Evolutionary conservation across 1,140 invertebrate species (phyloP).

Genomic region (Nautilus pompilius): DNA sequence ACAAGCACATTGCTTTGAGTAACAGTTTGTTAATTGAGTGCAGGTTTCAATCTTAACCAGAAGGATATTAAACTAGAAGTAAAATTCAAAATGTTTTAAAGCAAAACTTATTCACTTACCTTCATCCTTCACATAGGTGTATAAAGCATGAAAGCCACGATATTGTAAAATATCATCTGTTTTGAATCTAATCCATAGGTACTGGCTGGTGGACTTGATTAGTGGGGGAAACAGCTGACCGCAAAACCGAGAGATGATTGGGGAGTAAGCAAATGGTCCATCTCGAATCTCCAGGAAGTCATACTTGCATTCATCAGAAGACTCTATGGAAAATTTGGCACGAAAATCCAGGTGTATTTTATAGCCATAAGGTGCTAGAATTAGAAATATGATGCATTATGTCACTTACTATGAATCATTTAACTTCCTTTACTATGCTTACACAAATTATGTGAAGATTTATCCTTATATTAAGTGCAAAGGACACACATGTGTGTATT

Average conservation of each 20-base stretch:
- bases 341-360: constrained; percentile 77
- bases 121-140: constrained; percentile 49
- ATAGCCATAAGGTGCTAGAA: constrained; percentile 73
- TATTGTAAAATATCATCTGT: constrained; percentile 83
- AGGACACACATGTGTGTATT: too few species aligned
- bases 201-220: constrained; percentile 71
- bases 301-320: constrained; percentile 69
- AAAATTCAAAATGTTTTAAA: too few species aligned
- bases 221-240: constrained; percentile 74
- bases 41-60: too few species aligned
- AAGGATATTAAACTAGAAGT: too few species aligned
- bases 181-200: constrained; percentile 80
- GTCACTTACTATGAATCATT: too few species aligned
- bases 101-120: too few species aligned
- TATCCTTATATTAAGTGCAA: too few species aligned
- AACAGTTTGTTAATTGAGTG: too few species aligned
- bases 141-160: constrained; percentile 77
- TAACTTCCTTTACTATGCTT: too few species aligned
- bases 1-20: too few species aligned
- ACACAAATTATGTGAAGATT: too few species aligned
- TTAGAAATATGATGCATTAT: too few species aligned
- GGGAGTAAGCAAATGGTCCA: constrained; percentile 80
- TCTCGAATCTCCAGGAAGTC: constrained; percentile 81
- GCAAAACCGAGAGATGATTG: constrained; percentile 68
- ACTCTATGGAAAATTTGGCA: constrained; percentile 76